These are phyloP conservation scores for Podiceps cristatus DNA, from an alignment of 2,113 vertebrate genomes.

Conservation along the genomic window DNA sequence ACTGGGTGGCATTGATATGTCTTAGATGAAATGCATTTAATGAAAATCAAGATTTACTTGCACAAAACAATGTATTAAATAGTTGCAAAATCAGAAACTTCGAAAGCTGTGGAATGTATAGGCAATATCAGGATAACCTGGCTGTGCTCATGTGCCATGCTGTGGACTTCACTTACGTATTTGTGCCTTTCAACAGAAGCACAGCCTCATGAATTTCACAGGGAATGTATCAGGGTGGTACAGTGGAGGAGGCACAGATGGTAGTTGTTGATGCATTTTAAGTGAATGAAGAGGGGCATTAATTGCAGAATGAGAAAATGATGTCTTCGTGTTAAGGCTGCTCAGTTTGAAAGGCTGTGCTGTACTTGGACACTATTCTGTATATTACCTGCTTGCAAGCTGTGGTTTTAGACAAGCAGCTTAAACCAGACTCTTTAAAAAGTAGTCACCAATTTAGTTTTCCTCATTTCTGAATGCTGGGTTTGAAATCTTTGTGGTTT, in stretches of 20 bases:
- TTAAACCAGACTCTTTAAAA: not conserved
- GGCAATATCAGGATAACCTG: not conserved
- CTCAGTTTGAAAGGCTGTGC: not conserved
- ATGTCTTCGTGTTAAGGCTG: not conserved
- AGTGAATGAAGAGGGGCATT: not conserved
- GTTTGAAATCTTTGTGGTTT: not conserved
- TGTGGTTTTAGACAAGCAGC: not conserved
- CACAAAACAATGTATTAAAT: not conserved
- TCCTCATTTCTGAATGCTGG: not conserved
- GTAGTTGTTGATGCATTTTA: not conserved
- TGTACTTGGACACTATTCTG: not conserved
- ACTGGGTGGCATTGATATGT: not conserved
- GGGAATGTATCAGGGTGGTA: accelerated
- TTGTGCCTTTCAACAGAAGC: not conserved
- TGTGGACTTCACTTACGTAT: accelerated
- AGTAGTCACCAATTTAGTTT: not conserved
- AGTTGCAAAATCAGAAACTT: not conserved
- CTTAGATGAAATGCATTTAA: not conserved
- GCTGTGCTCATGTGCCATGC: not conserved
- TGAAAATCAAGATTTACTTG: not conserved
- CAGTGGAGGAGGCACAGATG: not conserved
- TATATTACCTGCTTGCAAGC: not conserved
- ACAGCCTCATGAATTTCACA: not conserved
- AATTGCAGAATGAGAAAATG: not conserved
- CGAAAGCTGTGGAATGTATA: not conserved